Conservation (phyloP, 2,797 vertebrate genomes). For the Borostomias antarcticus region DNA sequence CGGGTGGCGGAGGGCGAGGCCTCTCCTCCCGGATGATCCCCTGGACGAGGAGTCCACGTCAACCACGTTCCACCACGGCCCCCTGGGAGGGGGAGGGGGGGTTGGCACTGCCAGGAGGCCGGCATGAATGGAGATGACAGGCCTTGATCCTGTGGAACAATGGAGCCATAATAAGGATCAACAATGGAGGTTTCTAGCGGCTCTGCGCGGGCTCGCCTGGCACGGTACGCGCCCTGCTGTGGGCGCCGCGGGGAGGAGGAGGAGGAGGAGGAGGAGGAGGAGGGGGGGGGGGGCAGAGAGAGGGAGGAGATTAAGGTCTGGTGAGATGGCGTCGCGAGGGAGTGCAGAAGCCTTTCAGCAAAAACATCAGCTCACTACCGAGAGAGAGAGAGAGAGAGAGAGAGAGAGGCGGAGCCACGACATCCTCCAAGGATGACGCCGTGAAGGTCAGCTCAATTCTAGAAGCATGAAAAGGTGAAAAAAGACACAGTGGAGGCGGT, state of each 20-base stretch:
- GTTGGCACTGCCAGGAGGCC: slow-evolving; percentile 30
- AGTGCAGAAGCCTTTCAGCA: too few relatives aligned
- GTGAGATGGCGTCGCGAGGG: background rate
- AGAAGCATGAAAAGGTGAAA: background rate
- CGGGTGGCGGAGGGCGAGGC: background rate
- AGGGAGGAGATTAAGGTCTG: background rate
- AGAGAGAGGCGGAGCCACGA: background rate
- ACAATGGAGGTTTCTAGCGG: slow-evolving; percentile 8
- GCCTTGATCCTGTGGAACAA: slow-evolving; percentile 17
- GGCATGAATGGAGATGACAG: slow-evolving; percentile 12
- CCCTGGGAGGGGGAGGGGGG: too few relatives aligned
- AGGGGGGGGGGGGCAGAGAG: background rate
- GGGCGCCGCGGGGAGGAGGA: background rate
- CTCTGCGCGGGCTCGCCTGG: background rate
- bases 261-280: background rate
- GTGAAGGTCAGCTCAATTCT: background rate
- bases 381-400: background rate
- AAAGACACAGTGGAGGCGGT: slow-evolving; percentile 23
- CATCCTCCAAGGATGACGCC: background rate
- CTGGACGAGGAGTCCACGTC: slow-evolving; percentile 1
- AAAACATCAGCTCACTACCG: too few relatives aligned
- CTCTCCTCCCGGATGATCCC: too few relatives aligned
- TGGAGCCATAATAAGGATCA: background rate
- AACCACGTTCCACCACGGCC: background rate
- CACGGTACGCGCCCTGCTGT: background rate